Conservation (phyloP, 2,113 vertebrate genomes). For the Actinemys pallida region DNA sequence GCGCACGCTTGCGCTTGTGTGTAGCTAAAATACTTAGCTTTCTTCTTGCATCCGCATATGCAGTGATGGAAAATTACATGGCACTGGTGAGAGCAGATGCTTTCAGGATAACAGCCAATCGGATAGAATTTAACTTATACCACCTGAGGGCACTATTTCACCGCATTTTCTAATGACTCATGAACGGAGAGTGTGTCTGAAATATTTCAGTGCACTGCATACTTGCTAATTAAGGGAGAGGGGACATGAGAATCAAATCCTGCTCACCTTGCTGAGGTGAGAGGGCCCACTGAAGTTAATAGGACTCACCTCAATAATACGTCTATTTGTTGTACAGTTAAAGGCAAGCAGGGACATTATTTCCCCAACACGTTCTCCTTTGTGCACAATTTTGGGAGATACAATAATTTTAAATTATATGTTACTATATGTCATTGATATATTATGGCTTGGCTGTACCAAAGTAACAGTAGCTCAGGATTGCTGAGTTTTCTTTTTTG, state of each 20-base stretch:
- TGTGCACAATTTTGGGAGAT: not conserved
- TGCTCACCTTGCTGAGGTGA: not conserved
- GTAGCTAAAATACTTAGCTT: too few species aligned
- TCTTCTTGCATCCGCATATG: too few species aligned
- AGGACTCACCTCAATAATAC: not conserved
- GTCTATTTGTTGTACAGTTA: not conserved
- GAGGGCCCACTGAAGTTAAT: not conserved
- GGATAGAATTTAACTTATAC: not conserved
- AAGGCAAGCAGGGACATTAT: not conserved
- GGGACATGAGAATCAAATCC: not conserved
- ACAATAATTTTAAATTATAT: not conserved
- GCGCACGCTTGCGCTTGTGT: not conserved
- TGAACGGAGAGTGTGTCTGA: not conserved
- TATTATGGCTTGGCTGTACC: not conserved
- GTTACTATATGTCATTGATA: not conserved
- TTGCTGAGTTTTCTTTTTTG: not conserved
- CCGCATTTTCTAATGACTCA: not conserved
- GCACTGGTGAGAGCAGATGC: not conserved
- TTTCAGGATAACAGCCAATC: not conserved
- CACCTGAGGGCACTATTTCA: slow-evolving; percentile 67
- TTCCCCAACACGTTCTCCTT: not conserved
- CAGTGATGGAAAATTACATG: not conserved
- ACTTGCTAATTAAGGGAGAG: not conserved
- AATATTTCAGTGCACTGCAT: not conserved
- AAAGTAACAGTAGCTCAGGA: not conserved